These are phyloP conservation scores for Euplagia quadripunctaria DNA, from an alignment of 2,888 invertebrate species.

Conservation along the genomic window DNA sequence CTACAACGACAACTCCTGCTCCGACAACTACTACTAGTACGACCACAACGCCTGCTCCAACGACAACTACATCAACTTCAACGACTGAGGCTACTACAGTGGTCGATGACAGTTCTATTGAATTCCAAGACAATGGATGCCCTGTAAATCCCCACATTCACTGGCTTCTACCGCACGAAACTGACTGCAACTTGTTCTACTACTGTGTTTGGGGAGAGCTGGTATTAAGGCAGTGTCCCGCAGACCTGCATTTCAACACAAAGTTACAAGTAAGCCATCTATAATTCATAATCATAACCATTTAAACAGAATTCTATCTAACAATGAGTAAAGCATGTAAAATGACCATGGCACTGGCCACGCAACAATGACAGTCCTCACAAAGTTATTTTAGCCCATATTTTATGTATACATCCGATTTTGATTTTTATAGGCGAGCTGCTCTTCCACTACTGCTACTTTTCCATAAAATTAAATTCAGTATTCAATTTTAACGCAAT, in stretches of 20 bases:
- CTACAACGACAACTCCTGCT: too few relatives aligned
- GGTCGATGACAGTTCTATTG: too few relatives aligned
- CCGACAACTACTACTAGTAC: too few relatives aligned
- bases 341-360: background rate
- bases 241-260: conserved; percentile 65
- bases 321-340: background rate
- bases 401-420: too few relatives aligned
- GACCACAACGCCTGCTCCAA: background rate
- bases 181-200: conserved; percentile 67
- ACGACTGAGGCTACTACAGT: background rate
- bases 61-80: background rate
- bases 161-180: conserved; percentile 50
- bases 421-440: too few relatives aligned
- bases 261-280: conserved; percentile 58
- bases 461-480: too few relatives aligned
- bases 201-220: conserved; percentile 68
- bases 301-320: background rate
- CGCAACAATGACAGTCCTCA: too few relatives aligned
- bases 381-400: too few relatives aligned
- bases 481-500: too few relatives aligned
- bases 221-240: conserved; percentile 57
- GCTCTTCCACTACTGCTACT: too few relatives aligned
- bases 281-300: background rate
- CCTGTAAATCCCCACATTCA: conserved; percentile 43
- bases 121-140: background rate